phyloP scores from a whole-genome alignment of 2,113 vertebrate genomes.

The Peromyscus maniculatus region DNA sequence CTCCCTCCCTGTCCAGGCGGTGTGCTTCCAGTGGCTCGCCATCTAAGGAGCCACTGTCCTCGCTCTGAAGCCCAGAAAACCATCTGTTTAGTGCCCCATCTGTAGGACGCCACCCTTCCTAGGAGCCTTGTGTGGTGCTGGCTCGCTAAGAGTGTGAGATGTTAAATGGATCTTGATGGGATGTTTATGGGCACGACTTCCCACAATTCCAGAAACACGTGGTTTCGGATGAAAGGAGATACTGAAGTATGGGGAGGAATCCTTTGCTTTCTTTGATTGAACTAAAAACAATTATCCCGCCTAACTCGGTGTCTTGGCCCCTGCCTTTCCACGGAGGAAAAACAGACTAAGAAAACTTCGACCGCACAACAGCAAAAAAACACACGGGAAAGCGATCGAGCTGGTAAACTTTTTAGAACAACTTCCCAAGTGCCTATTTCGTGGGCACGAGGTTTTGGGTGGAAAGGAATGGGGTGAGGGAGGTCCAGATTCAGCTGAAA shows the following conservation, averaged over 20 bases:
- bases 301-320: constrained; percentile 3
- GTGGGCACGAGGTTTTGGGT: neutral
- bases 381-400: neutral
- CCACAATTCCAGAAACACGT: neutral
- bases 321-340: neutral
- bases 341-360: neutral
- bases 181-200: neutral
- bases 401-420: constrained; percentile 1
- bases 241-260: neutral
- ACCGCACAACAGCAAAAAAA: neutral
- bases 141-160: neutral
- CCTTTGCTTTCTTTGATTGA: neutral
- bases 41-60: neutral
- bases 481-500: neutral
- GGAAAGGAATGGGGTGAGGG: neutral
- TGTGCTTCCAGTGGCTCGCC: neutral
- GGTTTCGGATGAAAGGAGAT: neutral
- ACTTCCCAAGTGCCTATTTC: neutral
- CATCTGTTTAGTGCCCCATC: neutral
- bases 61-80: neutral
- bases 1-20: neutral
- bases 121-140: neutral
- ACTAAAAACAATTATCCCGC: neutral
- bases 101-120: neutral
- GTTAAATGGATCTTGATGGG: neutral